Conservation (phyloP, 2,113 vertebrate species). For the Capricornis sumatraensis region DNA sequence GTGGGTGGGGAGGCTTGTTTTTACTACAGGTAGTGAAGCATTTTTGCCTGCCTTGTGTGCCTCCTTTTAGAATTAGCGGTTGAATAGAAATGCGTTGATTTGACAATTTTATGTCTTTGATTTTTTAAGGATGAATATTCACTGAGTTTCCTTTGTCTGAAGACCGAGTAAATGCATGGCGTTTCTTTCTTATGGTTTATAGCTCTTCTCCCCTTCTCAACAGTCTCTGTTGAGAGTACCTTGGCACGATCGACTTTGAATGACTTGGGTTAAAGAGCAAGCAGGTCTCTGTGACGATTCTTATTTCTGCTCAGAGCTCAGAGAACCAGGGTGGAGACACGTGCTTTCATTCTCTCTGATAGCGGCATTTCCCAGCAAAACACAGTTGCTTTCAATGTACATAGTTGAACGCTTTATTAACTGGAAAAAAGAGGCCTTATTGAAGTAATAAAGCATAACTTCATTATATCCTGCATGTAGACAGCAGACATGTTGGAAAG, state of each 20-base stretch:
- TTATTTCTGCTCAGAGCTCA: background rate
- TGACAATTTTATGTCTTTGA: background rate
- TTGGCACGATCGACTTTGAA: background rate
- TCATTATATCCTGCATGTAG: background rate
- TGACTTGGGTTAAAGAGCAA: accelerated
- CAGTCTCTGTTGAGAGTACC: background rate
- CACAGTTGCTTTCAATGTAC: background rate
- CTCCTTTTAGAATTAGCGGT: background rate
- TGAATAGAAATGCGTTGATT: background rate
- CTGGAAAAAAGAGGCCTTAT: background rate
- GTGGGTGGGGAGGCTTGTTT: background rate
- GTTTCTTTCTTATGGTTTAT: background rate
- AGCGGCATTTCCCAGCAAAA: background rate
- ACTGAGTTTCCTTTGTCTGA: background rate
- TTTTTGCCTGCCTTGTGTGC: background rate
- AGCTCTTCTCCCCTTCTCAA: background rate
- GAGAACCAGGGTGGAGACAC: background rate
- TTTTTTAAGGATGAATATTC: background rate
- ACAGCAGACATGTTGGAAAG: background rate
- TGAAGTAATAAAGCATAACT: background rate
- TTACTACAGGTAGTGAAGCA: background rate
- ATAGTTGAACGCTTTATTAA: conserved; percentile 18
- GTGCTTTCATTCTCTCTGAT: background rate
- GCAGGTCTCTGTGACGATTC: background rate
- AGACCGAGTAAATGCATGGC: background rate